Evolutionary conservation across 2,888 invertebrate species (phyloP).

Genomic region (Acleris holmiana): DNA sequence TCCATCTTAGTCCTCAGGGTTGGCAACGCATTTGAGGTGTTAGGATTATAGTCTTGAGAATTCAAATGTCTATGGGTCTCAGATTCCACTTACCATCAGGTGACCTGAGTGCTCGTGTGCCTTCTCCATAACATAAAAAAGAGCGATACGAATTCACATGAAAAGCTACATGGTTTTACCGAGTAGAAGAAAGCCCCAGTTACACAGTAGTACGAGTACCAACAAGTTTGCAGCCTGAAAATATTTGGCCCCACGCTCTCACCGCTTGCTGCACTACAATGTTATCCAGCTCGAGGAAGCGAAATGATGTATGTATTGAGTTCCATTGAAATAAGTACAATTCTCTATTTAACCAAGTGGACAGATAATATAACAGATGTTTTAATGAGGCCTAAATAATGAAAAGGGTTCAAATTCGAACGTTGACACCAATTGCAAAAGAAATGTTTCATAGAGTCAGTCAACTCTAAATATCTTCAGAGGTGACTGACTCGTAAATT

Average conservation of each 20-base stretch:
- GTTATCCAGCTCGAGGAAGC: conserved; percentile 17
- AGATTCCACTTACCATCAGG: too few species aligned
- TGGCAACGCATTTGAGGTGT: too few species aligned
- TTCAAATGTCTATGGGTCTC: too few species aligned
- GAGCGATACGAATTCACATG: too few species aligned
- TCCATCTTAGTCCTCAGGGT: too few species aligned
- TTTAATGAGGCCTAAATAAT: conserved; percentile 45
- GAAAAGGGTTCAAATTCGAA: conserved; percentile 26
- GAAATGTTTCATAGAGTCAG: conserved; percentile 5
- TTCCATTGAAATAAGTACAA: conserved; percentile 47
- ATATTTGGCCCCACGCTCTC: conserved; percentile 1
- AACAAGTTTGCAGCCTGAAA: conserved; percentile 18
- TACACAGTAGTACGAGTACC: neutral
- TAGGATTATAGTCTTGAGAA: too few species aligned
- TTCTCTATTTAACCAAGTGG: conserved; percentile 49
- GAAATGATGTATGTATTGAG: conserved; percentile 36
- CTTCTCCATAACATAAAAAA: too few species aligned
- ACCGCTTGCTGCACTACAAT: conserved; percentile 13
- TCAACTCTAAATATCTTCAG: neutral
- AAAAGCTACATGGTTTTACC: too few species aligned
- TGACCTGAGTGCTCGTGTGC: too few species aligned
- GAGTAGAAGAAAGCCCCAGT: too few species aligned
- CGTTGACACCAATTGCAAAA: conserved; percentile 32
- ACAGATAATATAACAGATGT: conserved; percentile 48
- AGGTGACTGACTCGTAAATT: conserved; percentile 23